These are phyloP conservation scores for Ceratina calcarata DNA, from an alignment of 1,140 invertebrate species.

Conservation along the genomic window DNA sequence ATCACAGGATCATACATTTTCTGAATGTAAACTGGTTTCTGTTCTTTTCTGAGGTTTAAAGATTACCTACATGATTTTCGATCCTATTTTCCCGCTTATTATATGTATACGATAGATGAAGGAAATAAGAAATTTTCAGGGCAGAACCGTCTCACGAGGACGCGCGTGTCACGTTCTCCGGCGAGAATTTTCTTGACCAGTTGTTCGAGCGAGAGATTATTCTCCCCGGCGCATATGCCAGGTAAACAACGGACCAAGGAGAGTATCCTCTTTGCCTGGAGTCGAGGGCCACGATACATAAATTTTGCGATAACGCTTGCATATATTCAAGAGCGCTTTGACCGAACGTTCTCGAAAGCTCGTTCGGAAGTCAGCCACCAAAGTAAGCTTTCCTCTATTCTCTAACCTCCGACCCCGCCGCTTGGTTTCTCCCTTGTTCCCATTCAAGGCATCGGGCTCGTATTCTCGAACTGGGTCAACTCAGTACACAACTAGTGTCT, in stretches of 20 bases:
- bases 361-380: slow-evolving; percentile 2
- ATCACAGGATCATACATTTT: too few species aligned
- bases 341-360: slow-evolving; percentile 29
- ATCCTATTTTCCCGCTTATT: not conserved
- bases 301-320: slow-evolving; percentile 32
- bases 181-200: not conserved
- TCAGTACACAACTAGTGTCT: too few species aligned
- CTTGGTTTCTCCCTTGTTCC: not conserved
- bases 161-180: not conserved
- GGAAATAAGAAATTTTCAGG: not conserved
- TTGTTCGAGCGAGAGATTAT: slow-evolving; percentile 37
- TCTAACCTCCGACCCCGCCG: not conserved
- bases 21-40: too few species aligned
- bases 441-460: not conserved
- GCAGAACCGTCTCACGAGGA: not conserved
- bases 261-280: slow-evolving; percentile 7
- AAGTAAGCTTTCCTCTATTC: slow-evolving; percentile 18
- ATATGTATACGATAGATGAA: not conserved
- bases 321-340: slow-evolving; percentile 40
- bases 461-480: not conserved
- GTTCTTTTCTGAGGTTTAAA: too few species aligned
- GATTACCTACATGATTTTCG: too few species aligned
- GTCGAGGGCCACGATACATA: slow-evolving; percentile 20
- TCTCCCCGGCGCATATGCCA: slow-evolving; percentile 17
- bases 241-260: slow-evolving; percentile 3